Base-by-base conservation (phyloP, 92 coral and sea anemone genomes). In the Palythoa grandiflora region DNA sequence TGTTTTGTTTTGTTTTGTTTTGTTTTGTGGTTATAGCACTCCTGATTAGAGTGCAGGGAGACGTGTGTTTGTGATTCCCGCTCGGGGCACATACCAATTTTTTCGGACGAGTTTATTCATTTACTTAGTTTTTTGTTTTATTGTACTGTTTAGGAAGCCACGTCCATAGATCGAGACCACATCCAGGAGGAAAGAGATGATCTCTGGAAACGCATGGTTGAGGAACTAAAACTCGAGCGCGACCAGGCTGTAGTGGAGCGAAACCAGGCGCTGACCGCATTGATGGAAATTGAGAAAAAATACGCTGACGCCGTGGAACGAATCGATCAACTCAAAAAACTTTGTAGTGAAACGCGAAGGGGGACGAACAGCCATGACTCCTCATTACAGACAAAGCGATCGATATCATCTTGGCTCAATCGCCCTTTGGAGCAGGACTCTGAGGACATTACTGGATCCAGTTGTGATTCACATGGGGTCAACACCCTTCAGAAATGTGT, bases 231-330 rank as follows among this genome's bases (percentile, higher is more conserved):
- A 61, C 93, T 88, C 6, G 99, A 96, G 61, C 96, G 99, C 13
- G 99, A 96, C 75, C 98, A 95, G 80, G 95, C 96, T 1, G 90
- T 96, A 44, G 61, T 85, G 39, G 99, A 96, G 61, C 89, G 99
- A 16, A 95, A 96, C 87, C 96, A 95, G 89, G 98, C 99, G 40
- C 80, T 96, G 60, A 81, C 94, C 61, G 94, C 94, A 21, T 84
- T 96, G 5, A 93, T 96, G 99, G 98, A 96, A 60, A 88, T 96
- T 53, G 98, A 96, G 81, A 94, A 92, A 66, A 93, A 95, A 17
- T 93, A 93, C 63, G 71, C 92, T 2, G 91, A 93, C 68, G 96
- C 98, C 9, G 48, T 91, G 6, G 68, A 84, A 38, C 21, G 88
- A 47, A 87, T 94, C 55, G 94, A 94, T 40, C 90, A 77, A 38